Conservation (phyloP, 2,113 vertebrate species). For the Camelus dromedarius region DNA sequence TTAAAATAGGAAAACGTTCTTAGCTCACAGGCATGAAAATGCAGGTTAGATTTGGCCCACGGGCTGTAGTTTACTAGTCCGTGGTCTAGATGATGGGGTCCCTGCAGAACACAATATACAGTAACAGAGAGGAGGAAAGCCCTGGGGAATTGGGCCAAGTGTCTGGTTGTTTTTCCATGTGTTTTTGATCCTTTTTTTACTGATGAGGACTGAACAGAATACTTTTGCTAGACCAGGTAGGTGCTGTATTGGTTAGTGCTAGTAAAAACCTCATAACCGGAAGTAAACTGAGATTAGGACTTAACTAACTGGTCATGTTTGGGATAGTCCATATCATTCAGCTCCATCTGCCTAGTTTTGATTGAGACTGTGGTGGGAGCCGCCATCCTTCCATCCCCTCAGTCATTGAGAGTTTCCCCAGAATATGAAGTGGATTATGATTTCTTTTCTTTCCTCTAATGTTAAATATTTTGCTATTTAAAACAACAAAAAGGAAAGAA, state of each 20-base stretch:
- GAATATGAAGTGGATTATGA: neutral
- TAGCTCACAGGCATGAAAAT: neutral
- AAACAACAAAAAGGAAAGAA: neutral
- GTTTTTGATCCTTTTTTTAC: neutral
- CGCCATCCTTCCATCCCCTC: neutral
- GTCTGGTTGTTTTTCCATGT: neutral
- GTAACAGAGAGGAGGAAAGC: neutral
- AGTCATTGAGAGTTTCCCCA: neutral
- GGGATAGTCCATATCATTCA: neutral
- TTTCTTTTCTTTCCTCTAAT: neutral
- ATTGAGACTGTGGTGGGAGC: neutral
- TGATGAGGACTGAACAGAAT: neutral
- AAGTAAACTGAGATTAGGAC: neutral
- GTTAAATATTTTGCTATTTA: neutral
- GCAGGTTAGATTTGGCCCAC: neutral
- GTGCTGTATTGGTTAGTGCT: neutral
- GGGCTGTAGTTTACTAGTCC: fast-evolving
- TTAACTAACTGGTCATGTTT: neutral
- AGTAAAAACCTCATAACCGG: neutral
- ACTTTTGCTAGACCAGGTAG: neutral
- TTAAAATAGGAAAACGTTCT: neutral
- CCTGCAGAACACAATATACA: neutral
- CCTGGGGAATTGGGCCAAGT: neutral
- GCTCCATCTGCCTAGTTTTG: neutral
- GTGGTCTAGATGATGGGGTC: neutral